These are phyloP conservation scores for Bungarus multicinctus DNA, from an alignment of 2,113 vertebrate genomes.

Conservation along the genomic window DNA sequence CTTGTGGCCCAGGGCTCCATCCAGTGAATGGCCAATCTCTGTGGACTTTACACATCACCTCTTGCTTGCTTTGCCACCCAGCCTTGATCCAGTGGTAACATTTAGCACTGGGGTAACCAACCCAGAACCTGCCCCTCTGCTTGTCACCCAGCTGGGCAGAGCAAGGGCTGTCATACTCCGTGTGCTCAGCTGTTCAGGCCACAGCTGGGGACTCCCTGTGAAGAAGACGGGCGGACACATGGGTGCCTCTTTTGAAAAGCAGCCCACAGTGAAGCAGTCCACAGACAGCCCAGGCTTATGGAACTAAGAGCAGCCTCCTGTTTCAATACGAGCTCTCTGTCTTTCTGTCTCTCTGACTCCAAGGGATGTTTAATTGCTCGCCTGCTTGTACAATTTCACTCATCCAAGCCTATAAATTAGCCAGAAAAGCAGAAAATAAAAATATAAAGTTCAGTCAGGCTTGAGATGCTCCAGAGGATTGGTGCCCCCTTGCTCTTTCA, in stretches of 20 bases:
- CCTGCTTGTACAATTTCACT: constrained; percentile 46
- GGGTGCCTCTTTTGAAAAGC: constrained; percentile 2
- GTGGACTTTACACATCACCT: too few relatives aligned
- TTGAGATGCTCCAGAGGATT: not conserved
- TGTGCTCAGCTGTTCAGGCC: not conserved
- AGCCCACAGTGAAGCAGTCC: not conserved
- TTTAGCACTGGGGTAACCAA: not conserved
- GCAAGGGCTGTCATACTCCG: not conserved
- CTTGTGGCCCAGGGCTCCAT: not conserved
- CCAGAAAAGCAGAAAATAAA: not conserved
- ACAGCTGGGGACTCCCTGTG: not conserved
- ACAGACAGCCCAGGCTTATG: not conserved
- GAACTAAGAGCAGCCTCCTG: not conserved
- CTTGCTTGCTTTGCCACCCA: too few relatives aligned
- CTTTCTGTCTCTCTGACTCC: not conserved
- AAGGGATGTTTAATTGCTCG: constrained; percentile 39
- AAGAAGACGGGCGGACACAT: fast-evolving
- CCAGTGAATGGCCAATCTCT: not conserved
- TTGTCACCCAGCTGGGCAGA: not conserved
- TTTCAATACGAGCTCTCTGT: not conserved
- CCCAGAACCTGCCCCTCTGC: not conserved
- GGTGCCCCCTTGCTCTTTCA: not conserved
- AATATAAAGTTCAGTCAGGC: not conserved
- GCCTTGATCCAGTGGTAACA: not conserved
- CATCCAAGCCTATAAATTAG: constrained; percentile 5